Evolutionary conservation across 2,797 vertebrate species (phyloP).

Genomic region (Melanotaenia parkinsoni): DNA sequence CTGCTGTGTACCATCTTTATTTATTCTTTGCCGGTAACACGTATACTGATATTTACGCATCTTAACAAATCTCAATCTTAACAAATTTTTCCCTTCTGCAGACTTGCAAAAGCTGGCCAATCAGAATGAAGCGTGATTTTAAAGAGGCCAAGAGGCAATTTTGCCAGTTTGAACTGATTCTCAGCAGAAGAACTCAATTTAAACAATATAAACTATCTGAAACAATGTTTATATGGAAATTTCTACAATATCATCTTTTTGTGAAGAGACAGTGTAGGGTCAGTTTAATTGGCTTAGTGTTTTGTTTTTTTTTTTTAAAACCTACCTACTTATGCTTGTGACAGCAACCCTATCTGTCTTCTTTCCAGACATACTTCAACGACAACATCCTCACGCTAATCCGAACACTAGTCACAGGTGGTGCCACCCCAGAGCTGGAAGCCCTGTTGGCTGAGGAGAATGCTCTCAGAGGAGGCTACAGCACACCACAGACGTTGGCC

Average conservation of each 20-base stretch:
- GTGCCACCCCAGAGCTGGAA: slow-evolving; percentile 98
- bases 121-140: not conserved
- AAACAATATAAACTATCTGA: not conserved
- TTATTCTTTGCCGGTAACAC: no score
- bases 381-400: slow-evolving; percentile 99
- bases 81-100: not conserved
- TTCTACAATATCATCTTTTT: not conserved
- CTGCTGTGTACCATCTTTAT: no score
- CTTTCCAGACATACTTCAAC: slow-evolving; percentile 97
- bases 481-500: slow-evolving; percentile 97
- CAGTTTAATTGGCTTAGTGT: not conserved
- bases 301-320: not conserved
- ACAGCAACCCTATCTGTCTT: slow-evolving; percentile 69
- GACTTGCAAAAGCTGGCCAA: not conserved
- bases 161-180: not conserved
- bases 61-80: no score
- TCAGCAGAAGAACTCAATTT: not conserved
- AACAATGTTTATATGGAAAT: not conserved
- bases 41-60: no score
- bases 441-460: slow-evolving; percentile 96
- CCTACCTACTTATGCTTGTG: slow-evolving; percentile 73
- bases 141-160: not conserved
- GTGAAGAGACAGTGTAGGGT: not conserved
- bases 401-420: slow-evolving; percentile 97
- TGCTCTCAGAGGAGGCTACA: slow-evolving; percentile 95